Evolutionary conservation across 2,888 invertebrate genomes (phyloP).

Genomic region (Listrodromus nycthemerus): DNA sequence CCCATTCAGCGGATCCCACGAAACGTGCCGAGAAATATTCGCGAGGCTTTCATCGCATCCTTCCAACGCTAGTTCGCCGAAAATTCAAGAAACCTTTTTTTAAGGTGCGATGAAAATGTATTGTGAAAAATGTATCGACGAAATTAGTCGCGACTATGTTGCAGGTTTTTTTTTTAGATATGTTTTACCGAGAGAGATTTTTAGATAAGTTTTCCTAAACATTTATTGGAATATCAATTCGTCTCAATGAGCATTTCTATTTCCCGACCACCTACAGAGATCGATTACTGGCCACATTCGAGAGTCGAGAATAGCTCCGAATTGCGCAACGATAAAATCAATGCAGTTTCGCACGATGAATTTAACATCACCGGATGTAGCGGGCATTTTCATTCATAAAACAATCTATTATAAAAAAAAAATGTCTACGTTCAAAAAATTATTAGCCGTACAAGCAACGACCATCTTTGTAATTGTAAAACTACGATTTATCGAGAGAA

Average conservation of each 20-base stretch:
- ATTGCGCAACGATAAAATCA: not conserved
- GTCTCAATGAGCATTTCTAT: conserved; percentile 10
- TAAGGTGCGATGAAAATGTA: not conserved
- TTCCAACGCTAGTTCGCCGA: not conserved
- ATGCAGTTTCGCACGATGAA: conserved; percentile 1
- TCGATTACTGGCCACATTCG: not conserved
- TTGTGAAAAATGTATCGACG: conserved; percentile 13
- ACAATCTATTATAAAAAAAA: not conserved
- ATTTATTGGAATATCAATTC: conserved; percentile 4
- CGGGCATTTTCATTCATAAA: not conserved
- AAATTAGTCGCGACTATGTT: not conserved
- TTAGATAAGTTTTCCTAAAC: not conserved
- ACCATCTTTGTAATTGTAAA: not conserved
- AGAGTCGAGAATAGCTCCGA: conserved; percentile 18
- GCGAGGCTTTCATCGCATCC: not conserved
- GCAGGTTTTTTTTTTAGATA: not conserved
- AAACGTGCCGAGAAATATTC: conserved; percentile 31
- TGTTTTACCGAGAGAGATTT: not conserved
- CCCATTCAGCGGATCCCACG: conserved; percentile 4
- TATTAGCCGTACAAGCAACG: not conserved
- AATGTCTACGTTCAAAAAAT: not conserved
- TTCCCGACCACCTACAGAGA: conserved; percentile 12
- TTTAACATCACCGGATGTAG: not conserved
- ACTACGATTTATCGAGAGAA: not conserved
- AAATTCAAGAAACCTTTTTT: conserved; percentile 21